These are phyloP conservation scores for Prosapia bicincta DNA, from an alignment of 2,888 invertebrate species.

Conservation along the genomic window DNA sequence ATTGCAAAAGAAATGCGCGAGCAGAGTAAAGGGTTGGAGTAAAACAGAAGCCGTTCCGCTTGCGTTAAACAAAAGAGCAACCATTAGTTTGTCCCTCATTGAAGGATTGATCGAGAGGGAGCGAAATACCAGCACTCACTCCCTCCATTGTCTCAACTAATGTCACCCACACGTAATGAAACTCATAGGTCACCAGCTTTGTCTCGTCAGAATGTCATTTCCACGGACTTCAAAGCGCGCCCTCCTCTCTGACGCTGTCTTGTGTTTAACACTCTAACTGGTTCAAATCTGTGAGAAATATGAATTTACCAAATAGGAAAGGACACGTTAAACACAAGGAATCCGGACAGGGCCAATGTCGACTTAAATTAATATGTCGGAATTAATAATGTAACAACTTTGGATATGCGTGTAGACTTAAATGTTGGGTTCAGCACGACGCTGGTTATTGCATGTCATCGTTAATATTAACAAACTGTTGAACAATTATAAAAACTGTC, in stretches of 20 bases:
- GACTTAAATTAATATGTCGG: too few species aligned
- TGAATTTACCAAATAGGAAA: background rate
- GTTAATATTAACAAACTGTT: too few species aligned
- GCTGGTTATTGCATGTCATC: too few species aligned
- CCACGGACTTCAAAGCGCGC: background rate
- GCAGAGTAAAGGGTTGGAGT: background rate
- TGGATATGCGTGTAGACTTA: too few species aligned
- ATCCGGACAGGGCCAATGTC: too few species aligned
- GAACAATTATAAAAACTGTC: too few species aligned
- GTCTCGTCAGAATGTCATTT: background rate
- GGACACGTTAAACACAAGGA: too few species aligned
- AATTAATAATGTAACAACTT: too few species aligned
- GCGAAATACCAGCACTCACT: slow-evolving; percentile 2
- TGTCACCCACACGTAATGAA: slow-evolving; percentile 2
- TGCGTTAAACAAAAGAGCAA: slow-evolving; percentile 2
- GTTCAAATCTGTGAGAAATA: background rate
- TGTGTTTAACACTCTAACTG: background rate
- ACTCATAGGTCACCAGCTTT: background rate
- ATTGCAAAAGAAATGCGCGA: background rate
- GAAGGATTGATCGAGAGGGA: slow-evolving; percentile 2
- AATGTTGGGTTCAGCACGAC: too few species aligned
- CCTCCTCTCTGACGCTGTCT: background rate
- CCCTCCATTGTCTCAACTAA: slow-evolving; percentile 2
- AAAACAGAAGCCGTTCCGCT: background rate
- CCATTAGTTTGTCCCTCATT: background rate